These are phyloP conservation scores for Apamea epomidion DNA, from an alignment of 2,888 invertebrate species.

Conservation along the genomic window DNA sequence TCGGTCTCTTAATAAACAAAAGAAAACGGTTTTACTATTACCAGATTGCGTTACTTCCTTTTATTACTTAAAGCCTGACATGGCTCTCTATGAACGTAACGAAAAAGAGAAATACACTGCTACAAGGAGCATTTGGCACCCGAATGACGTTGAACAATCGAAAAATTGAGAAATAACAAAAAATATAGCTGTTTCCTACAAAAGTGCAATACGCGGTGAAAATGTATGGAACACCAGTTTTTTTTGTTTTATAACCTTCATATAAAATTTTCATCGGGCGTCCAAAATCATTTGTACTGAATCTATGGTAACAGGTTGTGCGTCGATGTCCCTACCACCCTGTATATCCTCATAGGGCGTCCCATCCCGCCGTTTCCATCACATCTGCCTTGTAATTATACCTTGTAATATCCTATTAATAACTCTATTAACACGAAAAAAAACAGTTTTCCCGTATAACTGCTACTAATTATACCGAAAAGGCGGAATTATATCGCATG, in stretches of 20 bases:
- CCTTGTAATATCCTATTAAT: not conserved
- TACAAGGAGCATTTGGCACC: not conserved
- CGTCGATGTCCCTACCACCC: not conserved
- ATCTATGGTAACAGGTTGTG: not conserved
- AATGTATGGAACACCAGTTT: not conserved
- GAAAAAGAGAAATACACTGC: not conserved
- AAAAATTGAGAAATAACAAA: not conserved
- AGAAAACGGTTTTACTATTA: too few species aligned
- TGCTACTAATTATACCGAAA: not conserved
- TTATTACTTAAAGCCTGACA: too few species aligned
- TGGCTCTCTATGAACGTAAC: not conserved
- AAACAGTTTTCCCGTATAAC: not conserved
- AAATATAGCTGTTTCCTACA: not conserved
- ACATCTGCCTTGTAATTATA: not conserved
- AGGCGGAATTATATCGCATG: not conserved
- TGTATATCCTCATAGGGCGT: not conserved
- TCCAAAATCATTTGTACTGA: not conserved
- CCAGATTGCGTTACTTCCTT: too few species aligned
- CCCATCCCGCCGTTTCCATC: not conserved
- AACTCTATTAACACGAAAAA: slow-evolving; percentile 1
- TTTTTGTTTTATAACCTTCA: not conserved
- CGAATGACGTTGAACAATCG: not conserved
- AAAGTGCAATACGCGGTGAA: not conserved
- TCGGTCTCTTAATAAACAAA: too few species aligned
- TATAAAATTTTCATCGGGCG: not conserved